Conservation (phyloP, 92 coral and sea anemone species). For the Hydrozoanthus gracilis region DNA sequence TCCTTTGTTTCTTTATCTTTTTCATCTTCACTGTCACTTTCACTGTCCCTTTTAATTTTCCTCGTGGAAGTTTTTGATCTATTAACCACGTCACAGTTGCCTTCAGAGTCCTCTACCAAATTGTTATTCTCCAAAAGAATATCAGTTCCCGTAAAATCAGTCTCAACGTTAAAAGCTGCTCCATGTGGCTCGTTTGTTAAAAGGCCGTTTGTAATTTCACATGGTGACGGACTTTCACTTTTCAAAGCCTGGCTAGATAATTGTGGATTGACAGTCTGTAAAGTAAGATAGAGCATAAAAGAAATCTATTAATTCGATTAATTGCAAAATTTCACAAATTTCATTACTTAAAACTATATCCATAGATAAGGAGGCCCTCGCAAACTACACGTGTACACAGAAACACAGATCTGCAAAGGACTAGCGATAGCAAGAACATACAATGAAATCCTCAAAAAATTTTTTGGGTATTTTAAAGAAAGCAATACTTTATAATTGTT, state of each 20-base stretch:
- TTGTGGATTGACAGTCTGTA: background rate
- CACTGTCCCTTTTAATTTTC: background rate
- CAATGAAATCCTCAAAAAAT: too few relatives aligned
- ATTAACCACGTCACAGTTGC: background rate
- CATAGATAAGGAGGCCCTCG: background rate
- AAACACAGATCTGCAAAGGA: too few relatives aligned
- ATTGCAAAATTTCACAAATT: background rate
- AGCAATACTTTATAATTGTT: too few relatives aligned
- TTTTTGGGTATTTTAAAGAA: too few relatives aligned
- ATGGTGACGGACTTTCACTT: background rate
- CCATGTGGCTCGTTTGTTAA: conserved; percentile 3
- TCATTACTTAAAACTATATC: background rate
- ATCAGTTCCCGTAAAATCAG: background rate
- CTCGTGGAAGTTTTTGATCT: background rate
- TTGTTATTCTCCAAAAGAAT: background rate
- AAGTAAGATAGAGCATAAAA: background rate
- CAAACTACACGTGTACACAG: too few relatives aligned
- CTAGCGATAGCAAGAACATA: too few relatives aligned
- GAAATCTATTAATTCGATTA: background rate
- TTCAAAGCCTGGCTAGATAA: background rate
- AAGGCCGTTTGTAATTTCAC: background rate
- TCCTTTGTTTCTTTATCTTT: background rate
- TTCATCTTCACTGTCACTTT: conserved; percentile 6
- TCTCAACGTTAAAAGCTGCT: background rate
- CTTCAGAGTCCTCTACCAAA: background rate